Evolutionary conservation across 2,888 invertebrate species (phyloP).

Genomic region (Aplocera efformata): DNA sequence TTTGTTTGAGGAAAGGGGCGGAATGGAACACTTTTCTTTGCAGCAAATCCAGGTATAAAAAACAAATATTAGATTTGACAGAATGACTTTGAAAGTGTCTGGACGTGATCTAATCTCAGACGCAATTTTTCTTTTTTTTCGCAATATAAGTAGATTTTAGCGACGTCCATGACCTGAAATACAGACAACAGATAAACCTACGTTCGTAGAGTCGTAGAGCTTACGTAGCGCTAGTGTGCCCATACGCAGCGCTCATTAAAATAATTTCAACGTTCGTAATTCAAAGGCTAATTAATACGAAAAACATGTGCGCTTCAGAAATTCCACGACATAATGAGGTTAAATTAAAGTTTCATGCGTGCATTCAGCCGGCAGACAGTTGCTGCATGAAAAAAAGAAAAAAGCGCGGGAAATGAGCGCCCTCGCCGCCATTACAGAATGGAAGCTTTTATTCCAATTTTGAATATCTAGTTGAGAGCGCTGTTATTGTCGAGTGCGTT

Average conservation of each 20-base stretch:
- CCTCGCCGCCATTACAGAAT: conserved; percentile 40
- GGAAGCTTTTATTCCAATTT: conserved; percentile 30
- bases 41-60: too few relatives aligned
- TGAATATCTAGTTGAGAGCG: conserved; percentile 35
- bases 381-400: conserved; percentile 14
- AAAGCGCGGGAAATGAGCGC: conserved; percentile 45
- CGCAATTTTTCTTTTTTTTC: too few relatives aligned
- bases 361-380: conserved; percentile 8
- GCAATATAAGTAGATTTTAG: too few relatives aligned
- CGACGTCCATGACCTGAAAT: too few relatives aligned
- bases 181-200: too few relatives aligned
- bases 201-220: neutral
- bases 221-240: neutral
- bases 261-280: too few relatives aligned
- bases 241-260: too few relatives aligned
- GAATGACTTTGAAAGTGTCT: too few relatives aligned
- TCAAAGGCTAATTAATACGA: conserved; percentile 1
- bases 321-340: conserved; percentile 5
- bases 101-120: too few relatives aligned
- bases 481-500: conserved; percentile 24
- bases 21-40: too few relatives aligned
- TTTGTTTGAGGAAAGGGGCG: too few relatives aligned
- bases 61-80: too few relatives aligned
- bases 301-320: conserved; percentile 6
- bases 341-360: conserved; percentile 11